These are phyloP conservation scores for Gasterosteus aculeatus DNA, from an alignment of 2,113 vertebrate species.

Conservation along the genomic window DNA sequence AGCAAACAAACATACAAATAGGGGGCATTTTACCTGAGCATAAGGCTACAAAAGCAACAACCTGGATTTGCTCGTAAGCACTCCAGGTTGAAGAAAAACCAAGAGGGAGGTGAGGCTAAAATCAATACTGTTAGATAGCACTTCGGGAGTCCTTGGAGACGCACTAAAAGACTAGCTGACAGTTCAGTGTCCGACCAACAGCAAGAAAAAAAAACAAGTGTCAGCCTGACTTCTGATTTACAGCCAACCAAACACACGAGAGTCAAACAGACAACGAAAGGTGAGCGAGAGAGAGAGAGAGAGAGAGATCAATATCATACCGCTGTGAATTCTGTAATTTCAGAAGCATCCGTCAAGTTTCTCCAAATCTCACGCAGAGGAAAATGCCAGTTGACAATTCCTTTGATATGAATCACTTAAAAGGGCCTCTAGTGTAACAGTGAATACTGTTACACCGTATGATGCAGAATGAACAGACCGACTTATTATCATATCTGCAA, in stretches of 20 bases:
- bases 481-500: slow-evolving; percentile 29
- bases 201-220: slow-evolving; percentile 55
- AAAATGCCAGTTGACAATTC: slow-evolving; percentile 14
- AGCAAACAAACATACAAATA: slow-evolving; percentile 43
- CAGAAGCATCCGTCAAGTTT: not conserved
- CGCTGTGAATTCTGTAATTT: slow-evolving; percentile 35
- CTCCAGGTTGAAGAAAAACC: slow-evolving; percentile 65
- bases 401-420: slow-evolving; percentile 19
- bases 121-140: slow-evolving; percentile 68
- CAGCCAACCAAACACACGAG: slow-evolving; percentile 33
- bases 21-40: slow-evolving; percentile 22
- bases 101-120: slow-evolving; percentile 60
- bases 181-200: slow-evolving; percentile 58
- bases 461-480: slow-evolving; percentile 26
- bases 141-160: slow-evolving; percentile 56
- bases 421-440: slow-evolving; percentile 10
- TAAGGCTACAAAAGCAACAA: slow-evolving; percentile 35
- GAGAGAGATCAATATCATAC: slow-evolving; percentile 49
- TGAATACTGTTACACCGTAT: not conserved
- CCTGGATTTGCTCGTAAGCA: slow-evolving; percentile 48
- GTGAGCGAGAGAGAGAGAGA: slow-evolving; percentile 15
- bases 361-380: slow-evolving; percentile 1
- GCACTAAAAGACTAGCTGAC: slow-evolving; percentile 69
- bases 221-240: slow-evolving; percentile 61
- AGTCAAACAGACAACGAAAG: slow-evolving; percentile 50